Evolutionary conservation across 1,140 invertebrate species (phyloP).

Genomic region (Bombus soroeensis): DNA sequence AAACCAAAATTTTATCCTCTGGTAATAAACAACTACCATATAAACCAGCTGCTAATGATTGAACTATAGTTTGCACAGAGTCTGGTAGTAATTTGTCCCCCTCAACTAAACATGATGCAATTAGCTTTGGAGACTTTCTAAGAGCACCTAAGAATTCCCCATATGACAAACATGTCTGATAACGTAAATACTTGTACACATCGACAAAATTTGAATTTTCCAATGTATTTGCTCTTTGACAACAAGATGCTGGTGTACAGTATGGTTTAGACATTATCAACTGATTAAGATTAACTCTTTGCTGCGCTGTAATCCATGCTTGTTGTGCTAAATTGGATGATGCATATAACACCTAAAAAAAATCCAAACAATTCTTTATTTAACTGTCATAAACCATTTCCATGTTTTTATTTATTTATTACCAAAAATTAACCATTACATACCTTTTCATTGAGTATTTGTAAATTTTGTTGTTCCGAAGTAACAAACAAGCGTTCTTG

Average conservation of each 20-base stretch:
- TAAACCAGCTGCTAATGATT: slow-evolving; percentile 90
- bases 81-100: slow-evolving; percentile 88
- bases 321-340: slow-evolving; percentile 89
- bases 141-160: slow-evolving; percentile 91
- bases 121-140: slow-evolving; percentile 90
- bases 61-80: slow-evolving; percentile 86
- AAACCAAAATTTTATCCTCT: slow-evolving; percentile 91
- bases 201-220: slow-evolving; percentile 93
- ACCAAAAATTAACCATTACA: slow-evolving; percentile 9
- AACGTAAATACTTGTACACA: slow-evolving; percentile 92
- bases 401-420: neutral
- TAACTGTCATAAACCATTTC: no score
- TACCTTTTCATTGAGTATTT: slow-evolving; percentile 89
- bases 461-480: slow-evolving; percentile 88
- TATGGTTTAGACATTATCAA: slow-evolving; percentile 90
- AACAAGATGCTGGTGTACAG: slow-evolving; percentile 89
- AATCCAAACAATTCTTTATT: neutral
- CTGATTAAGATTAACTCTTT: slow-evolving; percentile 92
- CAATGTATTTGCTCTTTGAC: slow-evolving; percentile 89
- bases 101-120: slow-evolving; percentile 91
- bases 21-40: slow-evolving; percentile 92
- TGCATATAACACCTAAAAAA: slow-evolving; percentile 84
- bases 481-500: slow-evolving; percentile 89
- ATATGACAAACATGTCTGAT: slow-evolving; percentile 90
- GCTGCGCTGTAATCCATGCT: slow-evolving; percentile 95